Conservation (phyloP, 1,140 invertebrate genomes). For the Drosophila sturtevanti region DNA sequence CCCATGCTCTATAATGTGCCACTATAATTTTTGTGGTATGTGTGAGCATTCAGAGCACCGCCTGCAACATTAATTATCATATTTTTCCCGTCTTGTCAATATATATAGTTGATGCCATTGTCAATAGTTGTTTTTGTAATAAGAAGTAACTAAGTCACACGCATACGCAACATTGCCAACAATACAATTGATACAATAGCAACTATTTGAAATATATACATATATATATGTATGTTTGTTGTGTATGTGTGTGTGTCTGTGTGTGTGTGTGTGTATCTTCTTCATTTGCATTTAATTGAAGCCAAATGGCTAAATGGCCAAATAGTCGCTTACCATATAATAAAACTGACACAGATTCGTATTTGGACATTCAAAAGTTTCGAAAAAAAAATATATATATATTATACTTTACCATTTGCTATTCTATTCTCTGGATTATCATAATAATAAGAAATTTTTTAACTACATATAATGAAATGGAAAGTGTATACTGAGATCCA, state of each 20-base stretch:
- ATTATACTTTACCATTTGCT: no score
- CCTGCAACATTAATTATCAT: slow-evolving; percentile 12
- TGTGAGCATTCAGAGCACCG: slow-evolving; percentile 2
- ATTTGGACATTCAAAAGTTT: not conserved
- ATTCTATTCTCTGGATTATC: no score
- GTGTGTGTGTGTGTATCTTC: not conserved
- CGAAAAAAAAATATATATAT: not conserved
- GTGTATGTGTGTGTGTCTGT: not conserved
- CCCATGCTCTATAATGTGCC: no score
- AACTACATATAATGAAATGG: no score
- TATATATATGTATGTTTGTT: no score
- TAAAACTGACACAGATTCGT: no score
- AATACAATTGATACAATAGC: not conserved
- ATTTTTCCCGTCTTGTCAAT: slow-evolving; percentile 11
- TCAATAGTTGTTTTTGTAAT: slow-evolving; percentile 8
- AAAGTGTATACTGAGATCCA: no score
- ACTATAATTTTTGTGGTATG: slow-evolving; percentile 5
- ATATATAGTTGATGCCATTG: not conserved
- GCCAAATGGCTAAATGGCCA: slow-evolving; percentile 6
- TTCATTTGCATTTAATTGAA: slow-evolving; percentile 10
- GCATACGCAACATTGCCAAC: not conserved
- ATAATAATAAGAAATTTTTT: no score
- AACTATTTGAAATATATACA: slow-evolving; percentile 6
- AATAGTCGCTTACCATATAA: no score
- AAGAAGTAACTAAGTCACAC: slow-evolving; percentile 8